A percentile compares a stretch with the other conserved stretches of the same genome.
These are phyloP conservation scores for Schizothorax lantsangensis DNA, from an alignment of 2,797 vertebrate species.

Conservation along the genomic window DNA sequence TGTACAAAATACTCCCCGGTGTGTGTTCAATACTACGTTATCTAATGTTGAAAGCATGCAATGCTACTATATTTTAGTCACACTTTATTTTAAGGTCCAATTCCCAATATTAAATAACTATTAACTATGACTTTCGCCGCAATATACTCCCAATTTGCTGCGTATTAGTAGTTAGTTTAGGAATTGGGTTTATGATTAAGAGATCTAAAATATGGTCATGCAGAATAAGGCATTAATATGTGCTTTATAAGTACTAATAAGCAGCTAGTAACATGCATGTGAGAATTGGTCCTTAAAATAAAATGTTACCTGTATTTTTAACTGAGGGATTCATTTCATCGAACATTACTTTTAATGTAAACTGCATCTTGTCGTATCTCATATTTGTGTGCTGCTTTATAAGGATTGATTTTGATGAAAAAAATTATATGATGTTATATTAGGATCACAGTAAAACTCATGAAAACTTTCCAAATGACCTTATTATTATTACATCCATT, in stretches of 20 bases:
- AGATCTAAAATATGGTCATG: not conserved
- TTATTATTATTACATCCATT: not conserved
- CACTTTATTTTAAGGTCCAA: not conserved
- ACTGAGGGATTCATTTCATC: not conserved
- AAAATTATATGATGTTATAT: not conserved
- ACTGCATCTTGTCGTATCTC: not conserved
- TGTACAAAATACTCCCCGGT: constrained; percentile 56
- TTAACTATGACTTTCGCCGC: not conserved
- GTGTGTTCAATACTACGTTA: not conserved
- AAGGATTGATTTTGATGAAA: not conserved
- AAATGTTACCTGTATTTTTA: not conserved
- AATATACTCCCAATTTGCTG: not conserved
- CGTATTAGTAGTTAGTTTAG: not conserved
- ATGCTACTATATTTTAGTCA: not conserved
- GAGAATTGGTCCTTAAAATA: not conserved
- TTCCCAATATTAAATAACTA: not conserved
- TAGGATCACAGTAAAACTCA: not conserved
- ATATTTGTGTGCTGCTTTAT: not conserved
- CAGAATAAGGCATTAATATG: not conserved
- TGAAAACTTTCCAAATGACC: not conserved
- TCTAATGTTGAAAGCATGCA: not conserved
- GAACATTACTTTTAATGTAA: not conserved
- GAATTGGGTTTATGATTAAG: too few species aligned
- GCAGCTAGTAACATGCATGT: not conserved
- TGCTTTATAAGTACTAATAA: not conserved